Percentiles rank a stretch among this genome's conserved stretches.
phyloP scores from a whole-genome alignment of 1,140 invertebrate species.

The Neodiprion fabricii region DNA sequence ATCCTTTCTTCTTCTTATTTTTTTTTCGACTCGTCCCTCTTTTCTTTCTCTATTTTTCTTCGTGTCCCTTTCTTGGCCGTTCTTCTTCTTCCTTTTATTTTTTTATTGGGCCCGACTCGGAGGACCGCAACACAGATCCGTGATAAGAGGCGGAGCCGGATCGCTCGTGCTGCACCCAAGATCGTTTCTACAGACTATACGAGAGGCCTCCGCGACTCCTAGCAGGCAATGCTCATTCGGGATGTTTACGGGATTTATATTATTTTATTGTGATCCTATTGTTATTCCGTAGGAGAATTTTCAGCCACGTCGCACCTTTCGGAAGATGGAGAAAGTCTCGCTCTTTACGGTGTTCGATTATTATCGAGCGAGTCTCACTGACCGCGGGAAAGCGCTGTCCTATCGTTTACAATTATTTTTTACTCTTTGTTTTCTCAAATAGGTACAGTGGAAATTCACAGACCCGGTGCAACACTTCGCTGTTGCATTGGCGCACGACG shows the following conservation, averaged over 20 bases:
- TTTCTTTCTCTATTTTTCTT: neutral
- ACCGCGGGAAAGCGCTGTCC: neutral
- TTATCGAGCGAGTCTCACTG: neutral
- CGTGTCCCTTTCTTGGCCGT: neutral
- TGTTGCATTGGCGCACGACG: no score
- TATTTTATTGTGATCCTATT: neutral
- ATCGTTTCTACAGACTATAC: constrained; percentile 7
- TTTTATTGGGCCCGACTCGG: neutral
- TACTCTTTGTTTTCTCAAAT: no score
- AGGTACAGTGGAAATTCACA: no score
- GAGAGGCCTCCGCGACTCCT: neutral
- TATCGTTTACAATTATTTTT: no score
- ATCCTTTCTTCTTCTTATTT: neutral
- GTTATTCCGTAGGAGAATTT: neutral
- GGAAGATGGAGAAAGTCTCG: neutral
- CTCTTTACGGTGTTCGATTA: neutral
- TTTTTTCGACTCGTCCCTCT: neutral
- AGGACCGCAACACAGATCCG: constrained; percentile 1
- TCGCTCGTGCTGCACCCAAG: constrained; percentile 2
- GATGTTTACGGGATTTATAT: neutral
- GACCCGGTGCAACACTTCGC: no score
- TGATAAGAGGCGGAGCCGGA: constrained; percentile 1
- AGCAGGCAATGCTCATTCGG: neutral
- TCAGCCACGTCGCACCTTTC: neutral
- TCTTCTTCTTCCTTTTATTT: constrained; percentile 2